Evolutionary conservation across 2,113 vertebrate species (phyloP).

Genomic region (Apaloderma vittatum): DNA sequence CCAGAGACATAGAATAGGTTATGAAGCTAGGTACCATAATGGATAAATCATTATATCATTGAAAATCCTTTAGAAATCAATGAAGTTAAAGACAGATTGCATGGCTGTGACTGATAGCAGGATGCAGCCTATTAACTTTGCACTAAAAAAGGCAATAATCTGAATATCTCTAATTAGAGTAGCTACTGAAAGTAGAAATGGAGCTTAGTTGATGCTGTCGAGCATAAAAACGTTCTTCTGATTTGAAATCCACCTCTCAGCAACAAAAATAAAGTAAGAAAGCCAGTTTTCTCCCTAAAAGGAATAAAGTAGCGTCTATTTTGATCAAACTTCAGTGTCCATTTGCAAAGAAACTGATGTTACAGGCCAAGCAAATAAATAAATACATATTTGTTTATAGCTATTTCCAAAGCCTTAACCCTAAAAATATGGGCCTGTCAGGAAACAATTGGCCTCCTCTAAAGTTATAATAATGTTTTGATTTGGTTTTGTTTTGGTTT

Average conservation of each 20-base stretch:
- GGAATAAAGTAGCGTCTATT: background rate
- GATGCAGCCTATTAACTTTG: background rate
- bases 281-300: background rate
- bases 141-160: background rate
- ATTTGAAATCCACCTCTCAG: background rate
- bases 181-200: background rate
- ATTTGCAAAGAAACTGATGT: background rate
- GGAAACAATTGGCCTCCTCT: background rate
- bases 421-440: background rate
- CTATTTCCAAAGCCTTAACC: background rate
- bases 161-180: background rate
- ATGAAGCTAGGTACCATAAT: background rate
- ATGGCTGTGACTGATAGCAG: background rate
- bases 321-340: background rate
- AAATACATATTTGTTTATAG: background rate
- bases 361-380: background rate
- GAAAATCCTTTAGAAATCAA: background rate
- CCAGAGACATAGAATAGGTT: background rate
- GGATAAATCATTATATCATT: background rate
- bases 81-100: background rate
- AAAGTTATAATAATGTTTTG: background rate
- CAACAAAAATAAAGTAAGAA: background rate
- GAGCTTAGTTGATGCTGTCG: background rate
- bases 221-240: background rate
- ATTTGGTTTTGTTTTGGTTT: too few species aligned